Evolutionary conservation across 2,888 invertebrate species (phyloP).

Genomic region (Drosophila helvetica): DNA sequence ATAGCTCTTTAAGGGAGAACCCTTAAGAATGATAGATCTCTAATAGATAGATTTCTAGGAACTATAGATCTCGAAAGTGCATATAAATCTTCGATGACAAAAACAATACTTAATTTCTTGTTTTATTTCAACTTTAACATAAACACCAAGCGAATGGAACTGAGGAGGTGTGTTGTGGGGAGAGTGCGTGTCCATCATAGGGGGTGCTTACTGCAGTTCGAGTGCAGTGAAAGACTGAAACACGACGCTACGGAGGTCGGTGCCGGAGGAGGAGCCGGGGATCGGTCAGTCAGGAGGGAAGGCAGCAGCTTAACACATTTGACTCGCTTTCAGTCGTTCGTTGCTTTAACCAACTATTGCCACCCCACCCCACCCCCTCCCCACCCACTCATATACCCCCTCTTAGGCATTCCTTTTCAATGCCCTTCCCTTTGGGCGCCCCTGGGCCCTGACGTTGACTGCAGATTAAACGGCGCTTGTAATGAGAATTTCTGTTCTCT

Average conservation of each 20-base stretch:
- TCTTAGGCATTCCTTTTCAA: background rate
- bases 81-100: background rate
- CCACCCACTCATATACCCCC: background rate
- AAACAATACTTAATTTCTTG: background rate
- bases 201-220: conserved; percentile 23
- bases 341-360: conserved; percentile 1
- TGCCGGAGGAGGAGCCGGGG: too few species aligned
- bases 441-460: conserved; percentile 52
- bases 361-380: background rate
- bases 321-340: conserved; percentile 36
- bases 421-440: conserved; percentile 1
- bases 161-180: background rate
- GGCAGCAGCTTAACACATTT: conserved; percentile 50
- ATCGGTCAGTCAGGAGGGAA: conserved; percentile 15
- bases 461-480: conserved; percentile 75
- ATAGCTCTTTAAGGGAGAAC: too few species aligned
- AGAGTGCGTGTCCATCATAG: background rate
- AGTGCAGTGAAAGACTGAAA: conserved; percentile 19
- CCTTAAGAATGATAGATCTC: too few species aligned
- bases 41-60: too few species aligned
- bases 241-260: background rate
- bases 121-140: conserved; percentile 36
- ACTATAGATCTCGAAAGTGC: background rate
- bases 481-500: conserved; percentile 69
- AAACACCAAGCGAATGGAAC: conserved; percentile 37